A percentile compares a stretch with the other conserved stretches of the same genome.
phyloP scores from a whole-genome alignment of 2,797 vertebrate species.

The Lophius americanus region DNA sequence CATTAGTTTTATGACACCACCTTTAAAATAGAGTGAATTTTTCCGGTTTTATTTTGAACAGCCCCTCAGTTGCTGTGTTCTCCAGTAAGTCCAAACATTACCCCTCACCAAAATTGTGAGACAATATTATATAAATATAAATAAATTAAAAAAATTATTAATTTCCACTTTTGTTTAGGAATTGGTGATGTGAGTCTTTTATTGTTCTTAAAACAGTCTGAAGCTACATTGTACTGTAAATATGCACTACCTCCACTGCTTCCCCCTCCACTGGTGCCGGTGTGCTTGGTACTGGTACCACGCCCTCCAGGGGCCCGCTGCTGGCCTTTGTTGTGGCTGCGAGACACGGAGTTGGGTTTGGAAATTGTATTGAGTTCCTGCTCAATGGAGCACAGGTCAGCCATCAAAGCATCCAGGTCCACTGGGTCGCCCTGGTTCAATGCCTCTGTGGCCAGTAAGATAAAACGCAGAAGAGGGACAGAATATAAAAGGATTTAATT shows the following conservation, averaged over 20 bases:
- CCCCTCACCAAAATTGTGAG: too few relatives aligned
- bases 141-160: too few relatives aligned
- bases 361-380: slow-evolving; percentile 90
- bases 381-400: slow-evolving; percentile 97
- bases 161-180: too few relatives aligned
- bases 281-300: slow-evolving; percentile 79
- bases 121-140: too few relatives aligned
- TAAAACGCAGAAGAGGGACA: not conserved
- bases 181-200: not conserved
- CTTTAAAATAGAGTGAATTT: too few relatives aligned
- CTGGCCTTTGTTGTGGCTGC: slow-evolving; percentile 67
- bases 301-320: slow-evolving; percentile 85
- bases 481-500: not conserved
- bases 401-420: slow-evolving; percentile 98
- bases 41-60: too few relatives aligned
- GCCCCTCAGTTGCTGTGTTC: too few relatives aligned
- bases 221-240: not conserved
- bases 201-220: not conserved
- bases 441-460: slow-evolving; percentile 85
- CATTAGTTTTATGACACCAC: too few relatives aligned
- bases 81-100: too few relatives aligned
- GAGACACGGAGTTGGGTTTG: slow-evolving; percentile 80
- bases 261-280: slow-evolving; percentile 81
- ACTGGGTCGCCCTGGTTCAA: slow-evolving; percentile 95
- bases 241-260: slow-evolving; percentile 74